phyloP scores from a whole-genome alignment of 1,140 invertebrate species.

The Agrilus planipennis region DNA sequence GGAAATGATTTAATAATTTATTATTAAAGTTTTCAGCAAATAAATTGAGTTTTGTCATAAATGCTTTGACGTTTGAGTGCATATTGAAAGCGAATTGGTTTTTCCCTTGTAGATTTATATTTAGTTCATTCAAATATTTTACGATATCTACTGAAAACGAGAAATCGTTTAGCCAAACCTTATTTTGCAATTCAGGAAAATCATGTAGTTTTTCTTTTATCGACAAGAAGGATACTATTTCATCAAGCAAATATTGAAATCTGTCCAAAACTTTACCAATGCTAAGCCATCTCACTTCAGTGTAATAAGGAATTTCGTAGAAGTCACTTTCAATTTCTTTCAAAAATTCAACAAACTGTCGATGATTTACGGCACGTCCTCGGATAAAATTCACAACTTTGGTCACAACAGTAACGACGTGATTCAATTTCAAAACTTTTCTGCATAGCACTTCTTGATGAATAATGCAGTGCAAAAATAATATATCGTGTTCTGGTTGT shows the following conservation, averaged over 20 bases:
- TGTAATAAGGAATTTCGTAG: conserved; percentile 17
- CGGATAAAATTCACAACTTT: conserved; percentile 23
- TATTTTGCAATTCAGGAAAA: not conserved
- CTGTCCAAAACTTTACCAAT: conserved; percentile 18
- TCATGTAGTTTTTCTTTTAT: conserved; percentile 9
- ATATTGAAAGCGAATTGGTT: not conserved
- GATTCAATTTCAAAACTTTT: conserved; percentile 6
- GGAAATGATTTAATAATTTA: conserved; percentile 8
- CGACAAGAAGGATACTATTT: conserved; percentile 10
- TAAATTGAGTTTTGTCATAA: not conserved
- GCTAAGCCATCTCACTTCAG: conserved; percentile 20
- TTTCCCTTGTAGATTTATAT: conserved; percentile 3
- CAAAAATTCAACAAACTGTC: conserved; percentile 24
- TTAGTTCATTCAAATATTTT: conserved; percentile 2
- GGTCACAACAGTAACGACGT: conserved; percentile 6
- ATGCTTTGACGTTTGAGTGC: not conserved
- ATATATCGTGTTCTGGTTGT: conserved; percentile 10
- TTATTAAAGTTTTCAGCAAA: not conserved
- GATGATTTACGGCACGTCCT: conserved; percentile 21
- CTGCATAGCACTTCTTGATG: conserved; percentile 21
- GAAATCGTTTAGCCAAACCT: not conserved
- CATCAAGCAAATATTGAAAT: conserved; percentile 13
- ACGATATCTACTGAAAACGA: not conserved
- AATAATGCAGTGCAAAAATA: conserved; percentile 24
- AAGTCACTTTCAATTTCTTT: conserved; percentile 21